Evolutionary conservation across 2,888 invertebrate species (phyloP).

Genomic region (Podotricha telesiphe): DNA sequence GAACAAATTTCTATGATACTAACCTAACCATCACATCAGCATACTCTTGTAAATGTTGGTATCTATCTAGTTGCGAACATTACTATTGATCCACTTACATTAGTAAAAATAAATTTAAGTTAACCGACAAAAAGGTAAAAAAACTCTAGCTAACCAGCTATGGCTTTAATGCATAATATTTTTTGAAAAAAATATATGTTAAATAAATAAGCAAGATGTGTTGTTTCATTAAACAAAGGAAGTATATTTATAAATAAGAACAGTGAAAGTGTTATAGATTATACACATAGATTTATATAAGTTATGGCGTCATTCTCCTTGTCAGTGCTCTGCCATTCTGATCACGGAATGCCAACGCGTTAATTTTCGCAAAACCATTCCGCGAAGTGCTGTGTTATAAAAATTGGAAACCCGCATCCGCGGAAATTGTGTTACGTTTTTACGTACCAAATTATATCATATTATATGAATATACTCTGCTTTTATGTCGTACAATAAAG

Average conservation of each 20-base stretch:
- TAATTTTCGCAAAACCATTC: slow-evolving; percentile 28
- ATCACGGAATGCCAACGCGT: slow-evolving; percentile 32
- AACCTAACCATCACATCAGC: too few relatives aligned
- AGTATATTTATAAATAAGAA: too few relatives aligned
- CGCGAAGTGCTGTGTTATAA: slow-evolving; percentile 23
- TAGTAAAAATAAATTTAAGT: background rate
- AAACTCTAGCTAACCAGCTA: too few relatives aligned
- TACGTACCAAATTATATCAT: slow-evolving; percentile 10
- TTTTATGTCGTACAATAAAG: background rate
- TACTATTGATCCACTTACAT: background rate
- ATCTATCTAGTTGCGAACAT: too few relatives aligned
- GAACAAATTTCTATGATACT: too few relatives aligned
- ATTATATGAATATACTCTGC: background rate
- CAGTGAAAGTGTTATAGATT: too few relatives aligned
- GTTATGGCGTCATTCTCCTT: background rate
- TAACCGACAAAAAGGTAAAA: background rate
- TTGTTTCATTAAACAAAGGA: too few relatives aligned
- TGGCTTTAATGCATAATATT: too few relatives aligned
- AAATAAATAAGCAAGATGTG: too few relatives aligned
- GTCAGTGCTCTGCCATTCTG: slow-evolving; percentile 18
- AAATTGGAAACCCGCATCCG: slow-evolving; percentile 20
- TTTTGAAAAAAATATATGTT: too few relatives aligned
- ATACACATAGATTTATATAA: background rate
- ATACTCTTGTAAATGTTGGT: too few relatives aligned
- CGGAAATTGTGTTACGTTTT: slow-evolving; percentile 20